phyloP scores from a whole-genome alignment of 2,888 invertebrate species.

The Caenorhabditis zanzibari region DNA sequence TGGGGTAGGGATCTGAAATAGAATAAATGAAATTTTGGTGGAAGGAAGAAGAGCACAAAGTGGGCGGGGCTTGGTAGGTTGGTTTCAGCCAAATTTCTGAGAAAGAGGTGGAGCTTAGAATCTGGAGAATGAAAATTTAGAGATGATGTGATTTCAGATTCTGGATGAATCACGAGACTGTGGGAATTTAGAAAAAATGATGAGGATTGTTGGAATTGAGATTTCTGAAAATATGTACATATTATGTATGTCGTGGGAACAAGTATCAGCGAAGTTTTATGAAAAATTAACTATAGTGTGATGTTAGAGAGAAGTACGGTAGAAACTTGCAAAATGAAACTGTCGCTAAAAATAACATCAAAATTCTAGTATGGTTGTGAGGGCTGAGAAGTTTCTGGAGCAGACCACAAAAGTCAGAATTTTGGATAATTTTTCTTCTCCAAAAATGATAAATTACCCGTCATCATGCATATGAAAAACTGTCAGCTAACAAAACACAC shows the following conservation, averaged over 20 bases:
- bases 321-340: not conserved
- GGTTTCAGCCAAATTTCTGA: conserved; percentile 13
- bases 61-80: conserved; percentile 5
- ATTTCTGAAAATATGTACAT: not conserved
- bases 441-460: conserved; percentile 39
- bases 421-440: not conserved
- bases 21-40: not conserved
- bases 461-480: conserved; percentile 44
- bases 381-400: not conserved
- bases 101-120: conserved; percentile 20
- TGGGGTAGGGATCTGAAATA: not conserved
- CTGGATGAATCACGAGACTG: not conserved
- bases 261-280: not conserved
- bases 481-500: conserved; percentile 44
- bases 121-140: not conserved
- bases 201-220: not conserved
- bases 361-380: not conserved
- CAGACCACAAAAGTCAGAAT: not conserved
- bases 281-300: not conserved
- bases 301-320: not conserved
- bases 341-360: no score
- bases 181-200: conserved; percentile 8
- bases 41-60: conserved; percentile 5
- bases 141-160: no score
- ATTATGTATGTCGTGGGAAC: not conserved